Evolutionary conservation across 2,888 invertebrate species (phyloP).

Genomic region (Drosophila tripunctata): DNA sequence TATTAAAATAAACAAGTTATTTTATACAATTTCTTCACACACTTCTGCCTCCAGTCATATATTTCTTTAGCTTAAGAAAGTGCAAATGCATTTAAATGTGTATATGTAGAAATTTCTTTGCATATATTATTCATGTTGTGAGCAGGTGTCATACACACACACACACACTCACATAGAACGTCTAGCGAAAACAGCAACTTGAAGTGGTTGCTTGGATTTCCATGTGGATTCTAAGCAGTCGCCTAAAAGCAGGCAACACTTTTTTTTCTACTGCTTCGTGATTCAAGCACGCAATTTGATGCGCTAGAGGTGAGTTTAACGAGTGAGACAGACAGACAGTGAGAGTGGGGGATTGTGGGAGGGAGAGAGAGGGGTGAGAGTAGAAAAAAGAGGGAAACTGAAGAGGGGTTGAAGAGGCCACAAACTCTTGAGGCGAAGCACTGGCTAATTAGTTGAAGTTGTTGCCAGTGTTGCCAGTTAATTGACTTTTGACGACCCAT

Average conservation of each 20-base stretch:
- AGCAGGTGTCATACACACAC: neutral
- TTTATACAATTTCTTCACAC: too few relatives aligned
- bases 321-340: neutral
- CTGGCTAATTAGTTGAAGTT: conserved; percentile 73
- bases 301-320: neutral
- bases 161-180: neutral
- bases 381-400: neutral
- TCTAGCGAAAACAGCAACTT: conserved; percentile 16
- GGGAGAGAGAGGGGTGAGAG: neutral
- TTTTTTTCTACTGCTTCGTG: too few relatives aligned
- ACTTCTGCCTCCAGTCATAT: too few relatives aligned
- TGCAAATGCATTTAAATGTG: too few relatives aligned
- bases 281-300: conserved; percentile 2
- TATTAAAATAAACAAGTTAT: too few relatives aligned
- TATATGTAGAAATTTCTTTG: neutral
- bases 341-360: neutral
- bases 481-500: conserved; percentile 73
- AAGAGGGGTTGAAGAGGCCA: conserved; percentile 31
- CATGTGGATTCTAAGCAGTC: conserved; percentile 14
- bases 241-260: conserved; percentile 49
- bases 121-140: neutral
- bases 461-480: conserved; percentile 72
- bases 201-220: conserved; percentile 22
- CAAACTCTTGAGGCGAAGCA: conserved; percentile 57
- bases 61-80: too few relatives aligned